Evolutionary conservation across 2,797 vertebrate genomes (phyloP).

Genomic region (Prunella strophiata): DNA sequence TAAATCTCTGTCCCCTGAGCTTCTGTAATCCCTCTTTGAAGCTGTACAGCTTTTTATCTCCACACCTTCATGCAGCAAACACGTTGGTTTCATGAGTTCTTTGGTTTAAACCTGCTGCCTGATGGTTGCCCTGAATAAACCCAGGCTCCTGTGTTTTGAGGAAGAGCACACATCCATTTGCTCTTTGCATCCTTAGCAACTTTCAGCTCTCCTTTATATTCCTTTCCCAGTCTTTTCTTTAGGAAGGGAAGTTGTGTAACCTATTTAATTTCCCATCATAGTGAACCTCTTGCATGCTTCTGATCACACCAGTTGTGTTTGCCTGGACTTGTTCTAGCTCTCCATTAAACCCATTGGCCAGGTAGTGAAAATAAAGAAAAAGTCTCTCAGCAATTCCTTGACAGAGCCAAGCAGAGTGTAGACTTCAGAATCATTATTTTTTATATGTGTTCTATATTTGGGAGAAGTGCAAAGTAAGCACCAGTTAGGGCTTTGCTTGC

Average conservation of each 20-base stretch:
- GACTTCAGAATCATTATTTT: background rate
- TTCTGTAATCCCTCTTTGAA: background rate
- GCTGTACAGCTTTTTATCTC: background rate
- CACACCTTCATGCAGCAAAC: background rate
- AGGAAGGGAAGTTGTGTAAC: background rate
- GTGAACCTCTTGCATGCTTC: accelerated
- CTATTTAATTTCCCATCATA: background rate
- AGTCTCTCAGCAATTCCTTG: background rate
- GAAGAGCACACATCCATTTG: background rate
- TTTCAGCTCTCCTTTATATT: background rate
- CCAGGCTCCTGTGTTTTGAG: background rate
- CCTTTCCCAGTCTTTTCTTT: background rate
- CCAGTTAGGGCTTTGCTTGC: background rate
- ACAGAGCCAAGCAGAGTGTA: background rate
- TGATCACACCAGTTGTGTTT: background rate
- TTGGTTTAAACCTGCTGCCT: background rate
- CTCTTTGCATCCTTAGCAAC: background rate
- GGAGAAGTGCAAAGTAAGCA: background rate
- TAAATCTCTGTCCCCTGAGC: background rate
- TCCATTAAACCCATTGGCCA: background rate
- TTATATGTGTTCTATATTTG: background rate
- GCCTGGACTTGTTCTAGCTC: background rate
- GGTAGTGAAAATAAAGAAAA: background rate
- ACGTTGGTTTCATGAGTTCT: accelerated
- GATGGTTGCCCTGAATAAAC: background rate